Conservation (phyloP, 2,888 invertebrate species). For the Acleris holmiana region DNA sequence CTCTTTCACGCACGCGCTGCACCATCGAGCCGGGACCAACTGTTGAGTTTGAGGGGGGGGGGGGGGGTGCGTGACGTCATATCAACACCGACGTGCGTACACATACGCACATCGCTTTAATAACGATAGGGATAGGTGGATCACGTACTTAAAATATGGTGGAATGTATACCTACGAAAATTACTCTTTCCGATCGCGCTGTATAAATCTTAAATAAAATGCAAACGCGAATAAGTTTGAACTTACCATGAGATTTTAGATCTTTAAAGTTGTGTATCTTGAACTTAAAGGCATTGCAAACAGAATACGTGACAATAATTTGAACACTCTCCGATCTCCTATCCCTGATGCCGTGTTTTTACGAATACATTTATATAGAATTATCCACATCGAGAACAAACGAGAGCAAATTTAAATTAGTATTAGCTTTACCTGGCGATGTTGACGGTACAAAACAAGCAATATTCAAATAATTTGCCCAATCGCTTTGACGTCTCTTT, state of each 20-base stretch:
- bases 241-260: no score
- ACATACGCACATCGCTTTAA: conserved; percentile 41
- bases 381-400: conserved; percentile 19
- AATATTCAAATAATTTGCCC: conserved; percentile 31
- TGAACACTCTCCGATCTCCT: background rate
- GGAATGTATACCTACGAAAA: no score
- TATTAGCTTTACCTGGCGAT: conserved; percentile 11
- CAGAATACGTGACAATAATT: background rate
- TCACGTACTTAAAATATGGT: conserved; percentile 8
- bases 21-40: conserved; percentile 77
- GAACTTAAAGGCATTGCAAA: no score
- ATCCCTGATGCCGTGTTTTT: conserved; percentile 8
- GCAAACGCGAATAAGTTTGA: no score
- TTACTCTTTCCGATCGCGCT: no score
- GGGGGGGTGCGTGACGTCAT: conserved; percentile 65
- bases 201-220: no score
- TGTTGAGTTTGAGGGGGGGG: conserved; percentile 66
- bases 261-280: no score
- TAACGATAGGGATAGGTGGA: conserved; percentile 17
- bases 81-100: conserved; percentile 32
- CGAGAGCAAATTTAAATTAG: conserved; percentile 28
- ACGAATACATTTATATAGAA: conserved; percentile 20
- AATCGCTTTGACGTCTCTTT: conserved; percentile 34
- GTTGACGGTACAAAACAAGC: conserved; percentile 33
- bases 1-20: conserved; percentile 71